Base-by-base conservation (phyloP, 1,140 invertebrate species). In the Colletes latitarsis region DNA sequence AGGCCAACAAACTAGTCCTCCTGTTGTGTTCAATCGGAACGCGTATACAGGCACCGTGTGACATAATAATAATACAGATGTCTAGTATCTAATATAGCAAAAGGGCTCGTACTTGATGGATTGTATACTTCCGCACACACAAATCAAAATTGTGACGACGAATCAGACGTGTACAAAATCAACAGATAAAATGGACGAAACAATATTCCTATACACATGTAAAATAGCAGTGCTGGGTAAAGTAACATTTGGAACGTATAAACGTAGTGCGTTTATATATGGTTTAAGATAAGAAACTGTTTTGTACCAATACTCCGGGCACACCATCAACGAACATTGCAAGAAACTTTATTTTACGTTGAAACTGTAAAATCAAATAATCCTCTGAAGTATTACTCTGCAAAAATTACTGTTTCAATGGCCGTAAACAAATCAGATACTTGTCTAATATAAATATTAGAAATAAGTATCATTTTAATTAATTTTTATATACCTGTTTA, bases 91-190 rank as follows among this genome's bases (percentile, higher is more conserved):
- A 64, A 41, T 67, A 64, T 69, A 43, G 80, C 72, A 66, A 78
- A 30, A 73, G 66, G 80, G 73, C 39, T 77, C 74, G 70, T 81
- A 82, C 82, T 66, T 80, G 67, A 81, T 63, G 78, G 57, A 73
- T 46, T 77, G 77, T 67, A 81, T 83, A 88, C 79, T 89, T 84
- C 82, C 88, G 88, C 88, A 90, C 88, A 87, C 87, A 81, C 85
- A 91, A 90, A 89, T 82, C 75, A 89, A 89, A 30, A 85, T 84
- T 30, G 77, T 82, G 70, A 78, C 64, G 73, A 74, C 53, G 80
- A 80, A 82, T 74, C 85, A 77, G 64, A 81, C 30, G 70, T 84
- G 85, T 82, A 64, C 79, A 82, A 88, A 77, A 86, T 53, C 19
- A 76, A 82, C 67, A 85, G 57, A 81, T 57, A 74, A 74, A 81